Conservation (phyloP, 2,888 invertebrate species). For the Mayetiola destructor region DNA sequence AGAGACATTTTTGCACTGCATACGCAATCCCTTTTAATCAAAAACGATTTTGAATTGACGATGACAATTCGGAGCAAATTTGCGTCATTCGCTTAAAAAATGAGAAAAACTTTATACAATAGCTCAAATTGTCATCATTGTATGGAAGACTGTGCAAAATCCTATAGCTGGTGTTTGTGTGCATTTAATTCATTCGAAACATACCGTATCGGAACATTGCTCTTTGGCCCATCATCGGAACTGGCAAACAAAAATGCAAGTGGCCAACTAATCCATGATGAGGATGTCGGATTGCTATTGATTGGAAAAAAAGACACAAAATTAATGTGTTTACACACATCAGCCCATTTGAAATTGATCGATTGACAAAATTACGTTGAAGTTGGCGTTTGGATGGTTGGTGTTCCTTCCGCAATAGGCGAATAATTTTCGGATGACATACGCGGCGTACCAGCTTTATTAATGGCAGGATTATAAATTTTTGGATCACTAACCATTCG, state of each 20-base stretch:
- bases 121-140: conserved; percentile 8
- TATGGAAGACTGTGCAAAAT: conserved; percentile 13
- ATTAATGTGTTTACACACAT: background rate
- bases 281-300: conserved; percentile 28
- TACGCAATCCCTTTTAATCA: background rate
- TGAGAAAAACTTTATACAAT: background rate
- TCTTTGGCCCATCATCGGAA: conserved; percentile 47
- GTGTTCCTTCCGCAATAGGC: conserved; percentile 27
- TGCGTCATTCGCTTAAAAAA: background rate
- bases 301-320: background rate
- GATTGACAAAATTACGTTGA: conserved; percentile 14
- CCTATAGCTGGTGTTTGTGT: too few species aligned
- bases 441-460: conserved; percentile 51
- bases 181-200: too few species aligned
- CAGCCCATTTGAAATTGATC: background rate
- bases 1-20: background rate
- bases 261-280: conserved; percentile 88
- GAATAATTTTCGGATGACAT: conserved; percentile 28
- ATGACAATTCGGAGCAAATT: background rate
- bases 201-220: conserved; percentile 68
- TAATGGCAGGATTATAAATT: conserved; percentile 85
- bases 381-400: conserved; percentile 31
- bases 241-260: conserved; percentile 76
- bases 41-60: too few species aligned
- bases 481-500: conserved; percentile 97